These are phyloP conservation scores for human (Homo sapiens) DNA, from an alignment of 2,113 vertebrate genomes.

Conservation along the genomic window DNA sequence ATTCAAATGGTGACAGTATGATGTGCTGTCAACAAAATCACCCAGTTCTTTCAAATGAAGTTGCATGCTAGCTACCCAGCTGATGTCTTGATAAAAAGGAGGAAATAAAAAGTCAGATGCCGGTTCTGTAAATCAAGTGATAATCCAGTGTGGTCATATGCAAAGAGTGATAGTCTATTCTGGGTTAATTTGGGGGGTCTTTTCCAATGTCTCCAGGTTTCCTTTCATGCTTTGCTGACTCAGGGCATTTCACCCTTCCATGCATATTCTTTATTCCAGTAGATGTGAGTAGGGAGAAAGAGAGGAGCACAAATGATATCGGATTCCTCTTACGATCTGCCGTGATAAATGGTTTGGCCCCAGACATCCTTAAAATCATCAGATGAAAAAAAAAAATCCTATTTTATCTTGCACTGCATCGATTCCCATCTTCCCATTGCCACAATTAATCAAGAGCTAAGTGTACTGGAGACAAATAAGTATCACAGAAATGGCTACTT, in stretches of 20 bases:
- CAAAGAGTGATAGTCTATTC: not conserved
- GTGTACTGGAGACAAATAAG: not conserved
- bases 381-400: not conserved
- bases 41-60: not conserved
- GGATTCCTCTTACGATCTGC: not conserved
- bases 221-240: not conserved
- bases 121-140: not conserved
- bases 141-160: not conserved
- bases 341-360: not conserved
- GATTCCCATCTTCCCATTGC: not conserved
- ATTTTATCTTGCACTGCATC: not conserved
- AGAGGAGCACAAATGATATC: not conserved
- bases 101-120: not conserved
- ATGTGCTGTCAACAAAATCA: not conserved
- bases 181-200: not conserved
- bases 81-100: not conserved
- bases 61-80: not conserved
- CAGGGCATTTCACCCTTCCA: not conserved
- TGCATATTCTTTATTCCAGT: not conserved
- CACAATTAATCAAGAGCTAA: slow-evolving; percentile 8
- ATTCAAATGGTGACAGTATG: not conserved
- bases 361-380: not conserved
- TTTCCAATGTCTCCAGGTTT: not conserved
- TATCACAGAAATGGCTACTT: not conserved
- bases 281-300: not conserved